These are phyloP conservation scores for Pollachius pollachius DNA, from an alignment of 2,113 vertebrate genomes.

Conservation along the genomic window DNA sequence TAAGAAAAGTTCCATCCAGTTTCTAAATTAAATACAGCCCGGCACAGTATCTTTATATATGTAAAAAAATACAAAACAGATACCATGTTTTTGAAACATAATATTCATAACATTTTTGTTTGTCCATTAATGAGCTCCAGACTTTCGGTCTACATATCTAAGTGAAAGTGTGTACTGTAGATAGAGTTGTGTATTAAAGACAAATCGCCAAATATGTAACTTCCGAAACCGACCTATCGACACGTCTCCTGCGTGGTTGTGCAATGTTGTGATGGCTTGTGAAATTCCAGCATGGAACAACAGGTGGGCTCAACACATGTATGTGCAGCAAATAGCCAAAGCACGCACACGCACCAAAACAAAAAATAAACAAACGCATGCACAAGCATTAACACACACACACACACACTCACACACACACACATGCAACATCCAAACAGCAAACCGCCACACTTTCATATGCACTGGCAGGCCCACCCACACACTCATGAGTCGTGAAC, in stretches of 20 bases:
- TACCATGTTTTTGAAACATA: no score
- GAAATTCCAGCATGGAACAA: conserved; percentile 23
- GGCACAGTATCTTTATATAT: no score
- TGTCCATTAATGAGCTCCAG: no score
- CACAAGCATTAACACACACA: not conserved
- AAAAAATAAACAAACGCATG: not conserved
- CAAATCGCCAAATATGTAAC: not conserved
- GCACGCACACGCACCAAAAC: not conserved
- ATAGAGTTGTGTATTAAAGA: not conserved
- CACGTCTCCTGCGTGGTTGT: not conserved
- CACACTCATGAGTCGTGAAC: not conserved
- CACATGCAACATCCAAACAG: not conserved
- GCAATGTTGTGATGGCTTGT: conserved; percentile 3
- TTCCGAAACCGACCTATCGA: not conserved
- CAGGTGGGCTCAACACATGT: conserved; percentile 40
- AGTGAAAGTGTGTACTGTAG: no score
- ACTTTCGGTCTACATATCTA: no score
- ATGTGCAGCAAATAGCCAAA: conserved; percentile 7
- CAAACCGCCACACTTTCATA: not conserved
- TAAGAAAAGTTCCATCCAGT: no score
- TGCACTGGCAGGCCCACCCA: not conserved
- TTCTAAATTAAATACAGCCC: no score
- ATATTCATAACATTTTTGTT: no score
- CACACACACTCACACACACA: not conserved
- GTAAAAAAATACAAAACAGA: no score